Evolutionary conservation across 2,113 vertebrate genomes (phyloP).

Genomic region (Pygoscelis antarcticus): DNA sequence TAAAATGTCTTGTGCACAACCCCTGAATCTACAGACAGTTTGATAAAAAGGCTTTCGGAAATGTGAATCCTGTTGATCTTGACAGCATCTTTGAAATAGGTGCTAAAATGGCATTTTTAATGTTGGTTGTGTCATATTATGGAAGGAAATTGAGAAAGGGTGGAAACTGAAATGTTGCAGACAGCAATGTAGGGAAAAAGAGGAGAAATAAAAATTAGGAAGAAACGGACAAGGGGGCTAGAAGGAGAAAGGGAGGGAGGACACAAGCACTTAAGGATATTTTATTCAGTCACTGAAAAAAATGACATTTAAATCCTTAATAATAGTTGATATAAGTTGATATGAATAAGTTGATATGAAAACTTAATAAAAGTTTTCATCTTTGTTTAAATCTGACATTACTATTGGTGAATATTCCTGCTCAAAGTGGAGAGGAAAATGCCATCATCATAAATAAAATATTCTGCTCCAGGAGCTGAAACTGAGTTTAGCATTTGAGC

Average conservation of each 20-base stretch:
- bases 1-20: background rate
- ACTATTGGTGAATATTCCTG: background rate
- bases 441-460: background rate
- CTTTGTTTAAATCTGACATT: background rate
- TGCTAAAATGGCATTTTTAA: background rate
- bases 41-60: background rate
- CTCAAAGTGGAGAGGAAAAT: background rate
- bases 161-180: background rate
- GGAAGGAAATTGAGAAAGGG: background rate
- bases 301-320: background rate
- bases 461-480: background rate
- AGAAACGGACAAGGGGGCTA: background rate
- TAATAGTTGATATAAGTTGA: background rate
- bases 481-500: background rate
- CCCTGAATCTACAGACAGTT: background rate
- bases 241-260: background rate
- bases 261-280: background rate
- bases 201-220: background rate
- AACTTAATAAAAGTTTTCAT: no score
- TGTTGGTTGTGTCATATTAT: background rate
- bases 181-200: background rate
- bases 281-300: background rate
- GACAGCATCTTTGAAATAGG: background rate
- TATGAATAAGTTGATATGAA: no score
- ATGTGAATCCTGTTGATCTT: background rate